Percentiles rank a stretch among this genome's conserved stretches.
phyloP scores from a whole-genome alignment of 2,888 invertebrate genomes.

The Ennomos erosarius region DNA sequence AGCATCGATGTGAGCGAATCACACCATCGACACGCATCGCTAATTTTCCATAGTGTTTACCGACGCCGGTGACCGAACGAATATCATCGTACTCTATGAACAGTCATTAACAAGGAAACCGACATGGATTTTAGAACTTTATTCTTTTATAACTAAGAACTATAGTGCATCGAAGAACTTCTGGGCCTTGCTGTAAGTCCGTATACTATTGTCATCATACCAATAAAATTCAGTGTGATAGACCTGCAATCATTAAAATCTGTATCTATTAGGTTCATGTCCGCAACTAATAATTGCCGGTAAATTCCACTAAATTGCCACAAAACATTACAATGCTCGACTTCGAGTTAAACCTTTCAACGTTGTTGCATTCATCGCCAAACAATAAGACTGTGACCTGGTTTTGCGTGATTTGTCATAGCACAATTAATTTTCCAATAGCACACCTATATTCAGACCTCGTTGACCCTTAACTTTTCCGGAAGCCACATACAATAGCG shows the following conservation, averaged over 20 bases:
- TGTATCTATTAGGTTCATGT: constrained; percentile 23
- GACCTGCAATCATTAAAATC: constrained; percentile 41
- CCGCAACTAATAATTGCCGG: constrained; percentile 17
- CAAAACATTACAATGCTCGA: background rate
- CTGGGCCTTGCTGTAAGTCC: constrained; percentile 26
- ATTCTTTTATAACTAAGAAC: constrained; percentile 10
- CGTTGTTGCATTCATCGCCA: background rate
- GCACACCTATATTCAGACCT: constrained; percentile 42
- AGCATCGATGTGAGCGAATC: constrained; percentile 83
- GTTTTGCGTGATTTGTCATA: constrained; percentile 21
- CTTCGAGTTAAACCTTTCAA: background rate
- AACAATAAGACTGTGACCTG: constrained; percentile 12
- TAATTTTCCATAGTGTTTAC: constrained; percentile 77
- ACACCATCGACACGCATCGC: constrained; percentile 82
- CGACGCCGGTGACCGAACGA: constrained; percentile 67
- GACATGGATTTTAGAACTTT: constrained; percentile 20
- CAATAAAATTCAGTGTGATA: constrained; percentile 38
- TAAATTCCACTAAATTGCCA: constrained; percentile 7
- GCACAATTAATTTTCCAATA: constrained; percentile 29
- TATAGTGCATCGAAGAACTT: constrained; percentile 6
- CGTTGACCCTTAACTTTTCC: constrained; percentile 77
- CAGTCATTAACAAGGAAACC: constrained; percentile 43
- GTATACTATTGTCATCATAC: constrained; percentile 38
- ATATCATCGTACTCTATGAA: constrained; percentile 66
- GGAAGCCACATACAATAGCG: constrained; percentile 69